Conservation (phyloP, 2,113 vertebrate species). For the Tetrax tetrax region DNA sequence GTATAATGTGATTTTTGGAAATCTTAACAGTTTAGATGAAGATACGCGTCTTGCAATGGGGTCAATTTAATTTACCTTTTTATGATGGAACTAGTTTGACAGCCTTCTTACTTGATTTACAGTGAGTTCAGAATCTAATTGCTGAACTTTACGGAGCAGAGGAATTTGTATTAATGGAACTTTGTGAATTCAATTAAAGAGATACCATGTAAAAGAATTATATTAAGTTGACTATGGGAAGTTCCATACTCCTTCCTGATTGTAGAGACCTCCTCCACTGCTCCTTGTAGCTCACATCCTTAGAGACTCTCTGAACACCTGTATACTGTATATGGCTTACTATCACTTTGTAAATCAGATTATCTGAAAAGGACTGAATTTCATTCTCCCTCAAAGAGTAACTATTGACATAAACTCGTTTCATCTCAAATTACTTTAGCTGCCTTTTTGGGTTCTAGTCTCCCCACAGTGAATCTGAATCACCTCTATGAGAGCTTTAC, state of each 20-base stretch:
- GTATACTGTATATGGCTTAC: neutral
- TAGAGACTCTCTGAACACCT: neutral
- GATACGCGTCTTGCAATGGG: neutral
- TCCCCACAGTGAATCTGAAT: neutral
- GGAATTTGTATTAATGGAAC: neutral
- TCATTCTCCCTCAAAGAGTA: neutral
- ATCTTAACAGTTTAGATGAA: neutral
- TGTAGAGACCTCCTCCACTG: neutral
- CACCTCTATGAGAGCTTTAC: neutral
- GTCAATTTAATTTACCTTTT: neutral
- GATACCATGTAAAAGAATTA: neutral
- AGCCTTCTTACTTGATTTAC: neutral
- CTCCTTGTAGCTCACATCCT: neutral
- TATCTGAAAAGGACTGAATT: neutral
- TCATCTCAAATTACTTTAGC: neutral
- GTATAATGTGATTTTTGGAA: neutral
- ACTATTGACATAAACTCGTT: neutral
- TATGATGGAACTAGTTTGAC: neutral
- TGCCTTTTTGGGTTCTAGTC: neutral
- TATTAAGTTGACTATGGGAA: neutral
- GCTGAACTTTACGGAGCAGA: neutral
- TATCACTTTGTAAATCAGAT: neutral
- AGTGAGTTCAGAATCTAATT: neutral
- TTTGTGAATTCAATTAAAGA: neutral
- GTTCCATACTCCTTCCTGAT: neutral